These are phyloP conservation scores for Calyptomena viridis DNA, from an alignment of 2,113 vertebrate species.

Conservation along the genomic window DNA sequence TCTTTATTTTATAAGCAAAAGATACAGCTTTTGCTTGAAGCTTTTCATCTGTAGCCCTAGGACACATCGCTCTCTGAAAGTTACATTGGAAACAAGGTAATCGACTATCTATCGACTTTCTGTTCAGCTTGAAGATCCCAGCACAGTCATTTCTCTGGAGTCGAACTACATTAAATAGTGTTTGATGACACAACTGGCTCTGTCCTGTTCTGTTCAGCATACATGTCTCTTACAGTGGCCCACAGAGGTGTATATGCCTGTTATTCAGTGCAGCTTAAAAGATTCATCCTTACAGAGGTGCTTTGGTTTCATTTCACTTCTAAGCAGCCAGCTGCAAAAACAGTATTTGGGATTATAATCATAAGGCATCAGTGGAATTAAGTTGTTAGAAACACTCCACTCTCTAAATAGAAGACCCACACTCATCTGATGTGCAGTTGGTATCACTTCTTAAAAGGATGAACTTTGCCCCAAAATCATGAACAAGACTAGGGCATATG, in stretches of 20 bases:
- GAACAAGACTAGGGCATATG: background rate
- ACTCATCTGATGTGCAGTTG: background rate
- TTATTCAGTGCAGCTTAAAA: background rate
- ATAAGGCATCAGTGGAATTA: background rate
- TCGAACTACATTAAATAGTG: background rate
- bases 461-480: conserved; percentile 7
- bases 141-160: background rate
- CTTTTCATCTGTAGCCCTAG: background rate
- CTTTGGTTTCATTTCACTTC: background rate
- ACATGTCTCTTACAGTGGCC: background rate
- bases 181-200: background rate
- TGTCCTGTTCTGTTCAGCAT: background rate
- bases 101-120: too few relatives aligned
- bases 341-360: background rate
- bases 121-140: background rate
- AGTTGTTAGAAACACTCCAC: background rate
- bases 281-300: background rate
- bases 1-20: background rate
- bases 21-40: background rate
- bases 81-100: background rate
- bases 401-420: background rate
- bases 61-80: background rate
- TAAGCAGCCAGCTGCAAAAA: background rate
- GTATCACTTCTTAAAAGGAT: background rate
- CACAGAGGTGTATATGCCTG: background rate